phyloP scores from a whole-genome alignment of 2,113 vertebrate species.

The Varanus komodoensis region DNA sequence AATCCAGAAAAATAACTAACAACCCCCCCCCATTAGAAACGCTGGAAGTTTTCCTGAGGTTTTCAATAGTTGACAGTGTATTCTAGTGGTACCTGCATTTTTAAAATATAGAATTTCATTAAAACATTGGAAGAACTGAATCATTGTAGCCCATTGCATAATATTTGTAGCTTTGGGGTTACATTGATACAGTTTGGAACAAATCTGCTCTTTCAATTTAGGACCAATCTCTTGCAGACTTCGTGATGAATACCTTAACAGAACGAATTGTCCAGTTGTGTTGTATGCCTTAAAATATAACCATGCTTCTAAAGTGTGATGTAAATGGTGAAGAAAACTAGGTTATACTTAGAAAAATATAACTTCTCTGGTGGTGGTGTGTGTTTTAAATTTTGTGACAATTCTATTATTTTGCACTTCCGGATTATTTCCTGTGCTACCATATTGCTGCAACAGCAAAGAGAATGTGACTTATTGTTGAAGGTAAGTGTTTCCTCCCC shows the following conservation, averaged over 20 bases:
- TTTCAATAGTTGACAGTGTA: slow-evolving; percentile 7
- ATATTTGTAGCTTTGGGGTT: background rate
- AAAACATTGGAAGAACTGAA: background rate
- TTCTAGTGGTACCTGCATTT: background rate
- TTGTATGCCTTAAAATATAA: background rate
- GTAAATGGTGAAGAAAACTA: background rate
- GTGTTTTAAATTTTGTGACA: background rate
- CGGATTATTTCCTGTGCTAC: slow-evolving; percentile 41
- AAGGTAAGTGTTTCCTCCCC: background rate
- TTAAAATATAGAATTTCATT: background rate
- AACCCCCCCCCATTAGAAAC: background rate
- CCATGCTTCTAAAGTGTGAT: background rate
- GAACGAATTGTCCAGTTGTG: background rate
- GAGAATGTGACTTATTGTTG: slow-evolving; percentile 8
- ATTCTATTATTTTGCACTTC: slow-evolving; percentile 19
- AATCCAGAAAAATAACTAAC: background rate
- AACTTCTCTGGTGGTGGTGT: background rate
- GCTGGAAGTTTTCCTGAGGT: background rate
- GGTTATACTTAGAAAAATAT: background rate
- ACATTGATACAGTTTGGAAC: background rate
- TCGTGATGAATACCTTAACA: background rate
- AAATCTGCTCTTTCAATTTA: background rate
- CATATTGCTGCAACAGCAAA: slow-evolving; percentile 45
- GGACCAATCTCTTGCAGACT: background rate
- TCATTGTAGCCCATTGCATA: too few relatives aligned